These are phyloP conservation scores for Ceyx cyanopectus DNA, from an alignment of 2,113 vertebrate genomes.

Conservation along the genomic window DNA sequence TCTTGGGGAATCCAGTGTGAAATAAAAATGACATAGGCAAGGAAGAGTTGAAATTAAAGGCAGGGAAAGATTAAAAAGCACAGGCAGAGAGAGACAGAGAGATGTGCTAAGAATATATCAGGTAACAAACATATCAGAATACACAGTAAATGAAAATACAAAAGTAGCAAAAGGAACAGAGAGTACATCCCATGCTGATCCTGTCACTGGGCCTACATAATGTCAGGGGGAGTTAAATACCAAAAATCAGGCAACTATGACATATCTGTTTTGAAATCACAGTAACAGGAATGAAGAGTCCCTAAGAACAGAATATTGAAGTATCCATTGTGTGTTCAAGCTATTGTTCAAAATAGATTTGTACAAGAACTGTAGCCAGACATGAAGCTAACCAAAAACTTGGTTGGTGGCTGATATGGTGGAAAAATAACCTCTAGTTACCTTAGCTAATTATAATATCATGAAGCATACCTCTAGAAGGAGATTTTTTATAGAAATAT, in stretches of 20 bases:
- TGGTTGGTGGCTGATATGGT: not conserved
- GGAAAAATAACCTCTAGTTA: not conserved
- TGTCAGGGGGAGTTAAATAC: not conserved
- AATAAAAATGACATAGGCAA: not conserved
- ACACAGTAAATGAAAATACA: not conserved
- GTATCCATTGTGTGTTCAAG: not conserved
- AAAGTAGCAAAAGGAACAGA: not conserved
- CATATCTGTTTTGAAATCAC: not conserved
- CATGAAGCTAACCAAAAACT: not conserved
- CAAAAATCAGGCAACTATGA: not conserved
- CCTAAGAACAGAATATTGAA: not conserved
- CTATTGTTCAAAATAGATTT: not conserved
- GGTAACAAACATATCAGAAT: not conserved
- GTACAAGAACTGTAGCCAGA: not conserved
- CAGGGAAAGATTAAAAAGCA: not conserved
- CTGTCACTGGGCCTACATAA: not conserved
- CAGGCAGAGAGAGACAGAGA: not conserved
- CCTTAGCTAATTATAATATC: not conserved
- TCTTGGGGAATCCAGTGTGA: not conserved
- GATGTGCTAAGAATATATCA: not conserved
- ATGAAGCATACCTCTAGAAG: not conserved
- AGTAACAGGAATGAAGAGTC: not conserved
- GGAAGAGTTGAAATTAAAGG: not conserved
- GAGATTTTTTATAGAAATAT: not conserved
- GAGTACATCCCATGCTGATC: not conserved